Base-by-base conservation (phyloP, 2,113 vertebrate genomes). In the Tympanuchus pallidicinctus region DNA sequence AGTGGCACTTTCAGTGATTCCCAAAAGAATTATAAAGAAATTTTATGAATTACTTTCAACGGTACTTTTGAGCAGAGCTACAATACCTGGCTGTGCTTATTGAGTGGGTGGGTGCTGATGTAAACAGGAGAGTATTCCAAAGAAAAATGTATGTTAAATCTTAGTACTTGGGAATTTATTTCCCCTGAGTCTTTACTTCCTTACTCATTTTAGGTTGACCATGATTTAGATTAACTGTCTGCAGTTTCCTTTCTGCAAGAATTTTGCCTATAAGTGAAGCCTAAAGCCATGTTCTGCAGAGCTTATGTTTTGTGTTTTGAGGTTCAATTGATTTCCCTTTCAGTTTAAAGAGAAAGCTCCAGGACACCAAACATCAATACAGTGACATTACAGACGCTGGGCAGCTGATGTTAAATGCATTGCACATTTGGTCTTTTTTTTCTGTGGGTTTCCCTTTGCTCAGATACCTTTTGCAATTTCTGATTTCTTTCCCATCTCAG, bases 301-400 rank as follows among this genome's bases (percentile, higher is more conserved):
- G 80, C 70, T 61, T 78, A 92, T 73, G 40, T 70, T 76, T 82
- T 81, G 65, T 76, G 91, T 13, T 88, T 89, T 96, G 82, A 94
- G 82, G 73, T 83, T 88, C 70, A 86, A 90, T 95, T 92, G 91
- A 95, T 95, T 93, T 94, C 75, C 47, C 61, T 54, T 83, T 93
- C 77, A 66, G 76, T 66, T 94, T 54, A 92, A 95, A 93, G 82
- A 66, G 63, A 88, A 81, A 93, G 61, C 91, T 93, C 43, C 91
- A 91, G 91, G 95, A 95, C 80, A 94, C 82, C 76, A 88, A 85
- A 91, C 82, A 92, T 96, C 95, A 97, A 91, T 95, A 88, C 80
- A 59, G 82, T 94, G 91, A 95, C 96, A 90, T 82, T 90, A 95
- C 76, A 90, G 93, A 65, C 72, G 79, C 85, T 84, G 93, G 85